Conservation (phyloP, 2,113 vertebrate genomes). For the Puffinus mauretanicus region DNA sequence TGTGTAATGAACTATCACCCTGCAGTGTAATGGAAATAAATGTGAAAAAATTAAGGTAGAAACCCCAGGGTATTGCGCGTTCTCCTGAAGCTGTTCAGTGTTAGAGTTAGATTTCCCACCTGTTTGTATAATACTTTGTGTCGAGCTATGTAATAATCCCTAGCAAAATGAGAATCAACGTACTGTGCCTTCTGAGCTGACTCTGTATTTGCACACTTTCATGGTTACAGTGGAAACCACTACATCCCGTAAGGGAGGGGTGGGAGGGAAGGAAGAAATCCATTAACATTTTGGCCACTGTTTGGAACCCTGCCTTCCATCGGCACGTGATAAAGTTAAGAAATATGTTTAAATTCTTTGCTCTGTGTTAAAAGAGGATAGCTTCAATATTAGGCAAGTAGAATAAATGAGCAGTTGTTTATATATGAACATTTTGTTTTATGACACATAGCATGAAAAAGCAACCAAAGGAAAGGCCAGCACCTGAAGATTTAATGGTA, state of each 20-base stretch:
- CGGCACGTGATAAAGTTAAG: neutral
- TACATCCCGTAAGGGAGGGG: rapidly evolving
- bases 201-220: neutral
- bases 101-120: slow-evolving; percentile 13
- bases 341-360: neutral
- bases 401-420: neutral
- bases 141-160: neutral
- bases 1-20: slow-evolving; percentile 60
- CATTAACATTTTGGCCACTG: neutral
- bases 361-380: neutral
- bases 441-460: slow-evolving; percentile 85
- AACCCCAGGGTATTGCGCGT: neutral
- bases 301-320: neutral
- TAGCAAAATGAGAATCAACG: neutral
- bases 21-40: slow-evolving; percentile 52
- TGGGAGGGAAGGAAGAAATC: neutral
- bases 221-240: rapidly evolving
- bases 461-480: slow-evolving; percentile 93
- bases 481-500: slow-evolving; percentile 96
- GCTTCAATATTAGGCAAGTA: neutral
- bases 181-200: neutral
- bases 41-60: neutral
- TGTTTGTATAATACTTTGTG: neutral
- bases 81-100: neutral
- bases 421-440: neutral